Percentiles rank a stretch among this genome's conserved stretches.
phyloP scores from a whole-genome alignment of 2,888 invertebrate genomes.

The Electrophaes corylata region DNA sequence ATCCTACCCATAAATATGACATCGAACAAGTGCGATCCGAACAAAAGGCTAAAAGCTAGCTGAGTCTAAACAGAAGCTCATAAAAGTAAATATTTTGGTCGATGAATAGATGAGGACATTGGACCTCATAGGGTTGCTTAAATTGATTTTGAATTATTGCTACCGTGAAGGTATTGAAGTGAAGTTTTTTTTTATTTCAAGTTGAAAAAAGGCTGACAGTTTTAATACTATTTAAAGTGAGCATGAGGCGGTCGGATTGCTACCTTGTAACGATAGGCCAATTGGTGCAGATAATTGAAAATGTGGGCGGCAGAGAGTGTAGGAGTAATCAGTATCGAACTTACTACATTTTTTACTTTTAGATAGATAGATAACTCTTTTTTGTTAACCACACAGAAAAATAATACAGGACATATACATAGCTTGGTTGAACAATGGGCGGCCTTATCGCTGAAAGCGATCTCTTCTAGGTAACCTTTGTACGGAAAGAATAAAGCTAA shows the following conservation, averaged over 20 bases:
- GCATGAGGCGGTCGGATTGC: not conserved
- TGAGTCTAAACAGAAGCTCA: constrained; percentile 42
- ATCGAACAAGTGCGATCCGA: constrained; percentile 43
- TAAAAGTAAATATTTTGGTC: constrained; percentile 75
- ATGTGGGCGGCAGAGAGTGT: not conserved
- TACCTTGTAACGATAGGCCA: not conserved
- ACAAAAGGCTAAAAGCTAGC: constrained; percentile 24
- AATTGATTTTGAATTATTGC: constrained; percentile 35
- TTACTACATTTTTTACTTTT: too few relatives aligned
- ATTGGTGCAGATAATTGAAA: not conserved
- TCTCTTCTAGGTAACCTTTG: too few relatives aligned
- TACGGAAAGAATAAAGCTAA: too few relatives aligned
- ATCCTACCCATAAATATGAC: constrained; percentile 43
- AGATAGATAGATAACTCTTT: too few relatives aligned
- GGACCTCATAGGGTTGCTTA: constrained; percentile 38
- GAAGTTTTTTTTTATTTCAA: not conserved
- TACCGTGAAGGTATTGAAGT: constrained; percentile 20
- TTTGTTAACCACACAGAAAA: too few relatives aligned
- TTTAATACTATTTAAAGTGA: not conserved
- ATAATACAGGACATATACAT: too few relatives aligned
- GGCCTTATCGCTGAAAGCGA: too few relatives aligned
- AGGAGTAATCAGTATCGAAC: too few relatives aligned
- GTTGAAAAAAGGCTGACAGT: not conserved
- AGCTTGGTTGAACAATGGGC: too few relatives aligned
- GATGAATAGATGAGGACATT: constrained; percentile 48